Percentiles rank a stretch among this genome's conserved stretches.
Conservation (phyloP, 2,797 vertebrate species). For the Acanthopagrus latus region DNA sequence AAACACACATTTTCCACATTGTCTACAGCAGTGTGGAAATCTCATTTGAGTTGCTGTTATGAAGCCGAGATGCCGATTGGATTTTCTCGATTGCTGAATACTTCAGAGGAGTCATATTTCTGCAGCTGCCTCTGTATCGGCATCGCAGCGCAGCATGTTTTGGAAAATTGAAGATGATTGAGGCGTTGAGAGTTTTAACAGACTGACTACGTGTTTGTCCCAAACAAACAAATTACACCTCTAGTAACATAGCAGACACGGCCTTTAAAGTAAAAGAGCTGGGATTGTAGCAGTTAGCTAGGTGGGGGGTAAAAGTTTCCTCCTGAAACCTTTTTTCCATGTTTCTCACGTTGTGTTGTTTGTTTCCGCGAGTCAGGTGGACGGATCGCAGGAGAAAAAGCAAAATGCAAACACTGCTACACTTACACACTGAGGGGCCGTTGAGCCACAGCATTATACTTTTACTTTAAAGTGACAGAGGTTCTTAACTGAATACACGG, state of each 20-base stretch:
- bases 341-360: neutral
- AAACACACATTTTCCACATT: slow-evolving; percentile 9
- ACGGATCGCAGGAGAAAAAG: neutral
- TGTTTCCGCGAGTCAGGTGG: neutral
- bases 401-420: slow-evolving; percentile 1
- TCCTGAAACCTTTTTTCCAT: slow-evolving; percentile 2
- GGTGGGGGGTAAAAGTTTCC: neutral
- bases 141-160: slow-evolving; percentile 11
- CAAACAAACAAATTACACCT: slow-evolving; percentile 18
- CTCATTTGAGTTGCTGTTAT: neutral
- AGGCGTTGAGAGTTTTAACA: slow-evolving; percentile 18
- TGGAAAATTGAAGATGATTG: slow-evolving; percentile 43
- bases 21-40: neutral
- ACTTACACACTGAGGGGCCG: neutral
- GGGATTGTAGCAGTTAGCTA: neutral
- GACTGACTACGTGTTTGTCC: slow-evolving; percentile 22
- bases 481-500: slow-evolving; percentile 5
- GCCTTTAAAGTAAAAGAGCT: slow-evolving; percentile 2
- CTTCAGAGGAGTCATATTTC: slow-evolving; percentile 7
- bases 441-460: neutral
- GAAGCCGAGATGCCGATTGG: slow-evolving; percentile 1
- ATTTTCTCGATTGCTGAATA: too few species aligned
- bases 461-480: too few species aligned
- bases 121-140: neutral
- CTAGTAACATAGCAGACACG: neutral